A percentile compares a stretch with the other conserved stretches of the same genome.
phyloP scores from a whole-genome alignment of 2,888 invertebrate genomes.

The Lysandra coridon region DNA sequence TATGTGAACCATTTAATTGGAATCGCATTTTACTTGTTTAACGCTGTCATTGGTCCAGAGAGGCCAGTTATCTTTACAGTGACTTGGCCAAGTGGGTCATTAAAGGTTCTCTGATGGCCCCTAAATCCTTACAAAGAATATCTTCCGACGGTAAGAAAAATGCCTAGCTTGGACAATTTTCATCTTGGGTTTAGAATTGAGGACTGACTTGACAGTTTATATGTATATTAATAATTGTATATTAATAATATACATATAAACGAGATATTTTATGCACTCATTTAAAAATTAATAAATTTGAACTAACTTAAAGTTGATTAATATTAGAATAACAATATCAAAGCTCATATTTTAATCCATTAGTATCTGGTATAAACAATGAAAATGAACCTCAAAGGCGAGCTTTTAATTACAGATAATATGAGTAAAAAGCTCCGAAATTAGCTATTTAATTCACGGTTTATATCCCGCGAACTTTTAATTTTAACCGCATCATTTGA shows the following conservation, averaged over 20 bases:
- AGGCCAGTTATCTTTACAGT: conserved; percentile 13
- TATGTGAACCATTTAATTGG: not conserved
- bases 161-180: not conserved
- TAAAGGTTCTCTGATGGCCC: conserved; percentile 18
- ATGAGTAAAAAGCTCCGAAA: not conserved
- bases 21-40: not conserved
- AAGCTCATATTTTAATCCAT: not conserved
- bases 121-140: conserved; percentile 1
- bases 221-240: no score
- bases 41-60: not conserved
- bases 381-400: not conserved
- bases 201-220: no score
- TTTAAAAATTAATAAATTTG: not conserved
- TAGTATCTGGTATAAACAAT: not conserved
- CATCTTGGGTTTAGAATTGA: not conserved
- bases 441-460: not conserved
- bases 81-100: conserved; percentile 26
- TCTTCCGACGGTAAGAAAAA: conserved; percentile 2
- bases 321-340: not conserved
- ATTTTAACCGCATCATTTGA: not conserved
- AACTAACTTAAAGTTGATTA: no score
- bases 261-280: not conserved
- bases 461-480: not conserved
- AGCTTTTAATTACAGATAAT: not conserved
- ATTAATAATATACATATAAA: no score